phyloP scores from a whole-genome alignment of 2,888 invertebrate genomes.

The Ganaspis brasiliensis region DNA sequence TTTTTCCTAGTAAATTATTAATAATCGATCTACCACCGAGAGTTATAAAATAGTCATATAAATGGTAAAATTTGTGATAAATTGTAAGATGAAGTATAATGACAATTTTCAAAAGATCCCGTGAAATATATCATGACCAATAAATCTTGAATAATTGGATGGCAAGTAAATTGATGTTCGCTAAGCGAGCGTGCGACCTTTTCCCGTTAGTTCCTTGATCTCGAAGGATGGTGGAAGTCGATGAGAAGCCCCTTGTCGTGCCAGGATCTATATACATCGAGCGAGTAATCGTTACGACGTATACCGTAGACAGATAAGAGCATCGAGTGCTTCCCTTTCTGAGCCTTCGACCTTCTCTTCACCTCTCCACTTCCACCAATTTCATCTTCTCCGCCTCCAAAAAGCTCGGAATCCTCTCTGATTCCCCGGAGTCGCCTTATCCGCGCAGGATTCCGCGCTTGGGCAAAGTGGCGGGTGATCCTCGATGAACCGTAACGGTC shows the following conservation, averaged over 20 bases:
- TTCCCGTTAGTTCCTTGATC: constrained; percentile 57
- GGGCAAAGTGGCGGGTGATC: constrained; percentile 63
- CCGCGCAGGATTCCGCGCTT: constrained; percentile 65
- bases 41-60: too few relatives aligned
- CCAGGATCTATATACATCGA: constrained; percentile 66
- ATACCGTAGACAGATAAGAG: constrained; percentile 72
- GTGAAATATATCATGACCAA: constrained; percentile 21
- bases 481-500: constrained; percentile 72
- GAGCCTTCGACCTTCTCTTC: constrained; percentile 57
- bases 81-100: too few relatives aligned
- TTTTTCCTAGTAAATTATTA: too few relatives aligned
- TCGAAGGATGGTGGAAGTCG: constrained; percentile 57
- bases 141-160: constrained; percentile 64
- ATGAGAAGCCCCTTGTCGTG: constrained; percentile 55
- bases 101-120: too few relatives aligned
- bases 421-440: constrained; percentile 71
- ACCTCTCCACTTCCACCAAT: constrained; percentile 54
- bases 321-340: constrained; percentile 64
- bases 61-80: too few relatives aligned
- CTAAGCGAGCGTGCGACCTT: constrained; percentile 64
- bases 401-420: constrained; percentile 66
- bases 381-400: constrained; percentile 56
- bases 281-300: constrained; percentile 75
- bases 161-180: constrained; percentile 62
- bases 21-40: too few relatives aligned